Evolutionary conservation across 2,888 invertebrate species (phyloP).

Genomic region (Stenichneumon culpator): DNA sequence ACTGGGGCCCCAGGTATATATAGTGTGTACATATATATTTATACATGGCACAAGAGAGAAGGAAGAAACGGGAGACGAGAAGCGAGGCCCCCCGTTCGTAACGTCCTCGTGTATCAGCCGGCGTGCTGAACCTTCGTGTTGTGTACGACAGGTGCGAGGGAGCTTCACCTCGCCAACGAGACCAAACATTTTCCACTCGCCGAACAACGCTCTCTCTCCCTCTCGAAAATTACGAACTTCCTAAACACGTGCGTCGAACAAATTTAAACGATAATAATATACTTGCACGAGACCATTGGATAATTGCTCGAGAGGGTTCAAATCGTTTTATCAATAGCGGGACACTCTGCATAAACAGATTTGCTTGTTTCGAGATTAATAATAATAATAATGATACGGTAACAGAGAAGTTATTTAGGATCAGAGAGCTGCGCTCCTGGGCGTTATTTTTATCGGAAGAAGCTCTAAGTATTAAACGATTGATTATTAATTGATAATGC

Average conservation of each 20-base stretch:
- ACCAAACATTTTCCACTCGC: constrained; percentile 70
- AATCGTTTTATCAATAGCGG: neutral
- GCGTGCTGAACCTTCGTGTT: constrained; percentile 47
- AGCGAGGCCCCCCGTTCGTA: constrained; percentile 28
- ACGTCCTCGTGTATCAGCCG: constrained; percentile 65
- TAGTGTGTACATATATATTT: neutral
- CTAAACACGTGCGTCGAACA: constrained; percentile 2
- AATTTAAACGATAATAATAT: neutral
- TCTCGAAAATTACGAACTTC: constrained; percentile 1
- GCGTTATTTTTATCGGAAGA: too few species aligned
- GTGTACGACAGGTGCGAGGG: constrained; percentile 70
- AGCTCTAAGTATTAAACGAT: too few species aligned
- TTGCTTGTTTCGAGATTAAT: too few species aligned
- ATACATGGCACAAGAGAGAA: constrained; percentile 38
- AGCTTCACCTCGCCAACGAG: constrained; percentile 61
- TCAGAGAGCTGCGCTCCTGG: too few species aligned
- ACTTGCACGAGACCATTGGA: neutral
- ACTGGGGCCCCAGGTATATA: constrained; percentile 46
- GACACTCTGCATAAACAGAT: neutral
- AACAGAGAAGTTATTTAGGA: too few species aligned
- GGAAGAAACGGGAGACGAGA: constrained; percentile 39
- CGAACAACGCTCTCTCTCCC: neutral
- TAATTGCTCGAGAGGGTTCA: neutral
- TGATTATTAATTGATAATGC: too few species aligned
- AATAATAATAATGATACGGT: too few species aligned